Percentiles rank a stretch among this genome's conserved stretches.
These are phyloP conservation scores for Electrona antarctica DNA, from an alignment of 2,113 vertebrate genomes.

Conservation along the genomic window DNA sequence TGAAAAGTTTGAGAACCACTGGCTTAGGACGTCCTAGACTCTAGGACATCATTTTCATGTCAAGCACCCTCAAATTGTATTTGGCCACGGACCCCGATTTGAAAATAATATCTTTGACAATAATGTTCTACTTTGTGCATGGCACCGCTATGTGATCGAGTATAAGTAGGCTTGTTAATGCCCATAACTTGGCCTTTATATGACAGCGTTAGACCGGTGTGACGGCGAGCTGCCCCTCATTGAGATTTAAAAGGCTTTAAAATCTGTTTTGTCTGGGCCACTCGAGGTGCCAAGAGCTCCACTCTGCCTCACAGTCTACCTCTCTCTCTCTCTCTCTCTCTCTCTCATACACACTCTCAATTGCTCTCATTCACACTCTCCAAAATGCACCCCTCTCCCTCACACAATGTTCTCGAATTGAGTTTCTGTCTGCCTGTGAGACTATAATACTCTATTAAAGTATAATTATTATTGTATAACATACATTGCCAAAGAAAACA, in stretches of 20 bases:
- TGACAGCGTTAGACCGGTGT: constrained; percentile 49
- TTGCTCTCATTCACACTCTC: background rate
- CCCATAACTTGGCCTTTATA: constrained; percentile 61
- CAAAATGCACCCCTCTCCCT: background rate
- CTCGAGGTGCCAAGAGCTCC: background rate
- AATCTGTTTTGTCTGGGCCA: constrained; percentile 66
- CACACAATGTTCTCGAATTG: constrained; percentile 23
- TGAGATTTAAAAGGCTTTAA: constrained; percentile 58
- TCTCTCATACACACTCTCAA: background rate
- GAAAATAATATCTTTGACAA: too few species aligned
- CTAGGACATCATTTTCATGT: too few species aligned
- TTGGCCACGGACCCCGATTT: too few species aligned
- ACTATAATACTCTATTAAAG: constrained; percentile 34
- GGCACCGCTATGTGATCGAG: too few species aligned
- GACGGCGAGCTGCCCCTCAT: constrained; percentile 43
- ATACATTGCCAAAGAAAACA: background rate
- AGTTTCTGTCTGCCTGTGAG: constrained; percentile 50
- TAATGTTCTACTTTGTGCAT: too few species aligned
- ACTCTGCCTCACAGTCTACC: background rate
- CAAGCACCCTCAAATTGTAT: too few species aligned
- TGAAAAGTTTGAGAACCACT: too few species aligned
- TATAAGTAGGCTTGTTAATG: too few species aligned
- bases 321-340: constrained; percentile 23
- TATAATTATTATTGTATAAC: constrained; percentile 44
- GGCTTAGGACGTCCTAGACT: too few species aligned